Evolutionary conservation across 1,140 invertebrate genomes (phyloP), one percentile per base, ranked within the genome.

Genomic region (Eumaeus atala): DNA sequence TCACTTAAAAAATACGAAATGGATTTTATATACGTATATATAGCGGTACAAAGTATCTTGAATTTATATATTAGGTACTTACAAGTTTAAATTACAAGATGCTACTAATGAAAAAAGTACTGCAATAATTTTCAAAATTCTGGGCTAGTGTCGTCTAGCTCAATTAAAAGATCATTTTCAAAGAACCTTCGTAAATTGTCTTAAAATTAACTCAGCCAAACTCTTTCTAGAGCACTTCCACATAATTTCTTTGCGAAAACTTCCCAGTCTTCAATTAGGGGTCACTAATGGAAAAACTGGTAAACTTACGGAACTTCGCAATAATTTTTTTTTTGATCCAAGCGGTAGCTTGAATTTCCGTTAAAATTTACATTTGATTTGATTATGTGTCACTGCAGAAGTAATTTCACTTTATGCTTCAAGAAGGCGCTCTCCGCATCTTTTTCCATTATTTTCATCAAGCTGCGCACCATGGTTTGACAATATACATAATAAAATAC

Each of bases 361-460:
- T 48, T 10, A 10, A 48, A 48, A 48, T 48, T 48, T 48, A 48
- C 18, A 48, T 48, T 48, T 48, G 18, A 48, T 28, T 48, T 18
- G 28, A 48, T 48, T 48, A 28, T n/a, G 18, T 48, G 47, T 48
- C 47, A 18, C 47, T 28, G 17, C 17, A 18, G 16, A 48, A 48
- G 9, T 48, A 9, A 48, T 48, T 48, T 33, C 44, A 48, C 47
- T 48, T 48, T 48, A 21, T 33, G 21, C 47, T 48, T 33, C 28
- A 21, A 48, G 9, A 38, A 38, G n/a, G n/a, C n/a, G n/a, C 6
- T 28, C 21, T 28, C 21, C 21, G 21, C 6, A 6, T 28, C n/a
- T n/a, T n/a, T n/a, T n/a, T n/a, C n/a, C n/a, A n/a, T n/a, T n/a
- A n/a, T n/a, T n/a, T n/a, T n/a, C n/a, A n/a, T n/a, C n/a, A n/a